Percentiles rank a stretch among this genome's conserved stretches.
These are phyloP conservation scores for Argentina silus DNA, from an alignment of 2,797 vertebrate species.

Conservation along the genomic window DNA sequence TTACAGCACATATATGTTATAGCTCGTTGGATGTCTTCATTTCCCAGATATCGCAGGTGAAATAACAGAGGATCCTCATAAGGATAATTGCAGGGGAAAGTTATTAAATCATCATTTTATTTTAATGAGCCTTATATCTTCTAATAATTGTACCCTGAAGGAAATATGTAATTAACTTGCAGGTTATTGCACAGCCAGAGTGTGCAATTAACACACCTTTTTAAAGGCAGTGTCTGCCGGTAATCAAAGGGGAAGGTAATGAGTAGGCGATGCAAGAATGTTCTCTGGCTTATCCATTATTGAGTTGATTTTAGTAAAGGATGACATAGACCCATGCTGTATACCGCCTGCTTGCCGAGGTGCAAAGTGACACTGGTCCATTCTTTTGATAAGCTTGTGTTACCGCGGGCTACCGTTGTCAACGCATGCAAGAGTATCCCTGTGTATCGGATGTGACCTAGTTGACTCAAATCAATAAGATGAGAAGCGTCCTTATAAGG, in stretches of 20 bases:
- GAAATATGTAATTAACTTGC: conserved; percentile 76
- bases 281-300: conserved; percentile 61
- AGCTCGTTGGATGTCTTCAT: conserved; percentile 45
- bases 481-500: not conserved
- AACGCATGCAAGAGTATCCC: conserved; percentile 35
- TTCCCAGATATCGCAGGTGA: conserved; percentile 41
- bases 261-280: conserved; percentile 43
- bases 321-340: conserved; percentile 32
- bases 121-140: conserved; percentile 75
- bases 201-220: conserved; percentile 71
- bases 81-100: conserved; percentile 62
- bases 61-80: conserved; percentile 52
- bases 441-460: conserved; percentile 44
- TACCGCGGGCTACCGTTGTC: conserved; percentile 29
- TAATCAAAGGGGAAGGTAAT: conserved; percentile 69
- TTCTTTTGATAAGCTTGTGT: conserved; percentile 10
- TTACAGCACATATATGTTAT: conserved; percentile 13
- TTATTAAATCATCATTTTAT: conserved; percentile 77
- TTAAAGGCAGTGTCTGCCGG: conserved; percentile 54
- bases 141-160: conserved; percentile 71
- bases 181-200: conserved; percentile 69
- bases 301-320: conserved; percentile 59
- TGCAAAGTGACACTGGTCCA: conserved; percentile 52
- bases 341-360: conserved; percentile 38
- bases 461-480: not conserved